Base-by-base conservation (phyloP, 2,797 vertebrate genomes). In the Myotis pilosus region DNA sequence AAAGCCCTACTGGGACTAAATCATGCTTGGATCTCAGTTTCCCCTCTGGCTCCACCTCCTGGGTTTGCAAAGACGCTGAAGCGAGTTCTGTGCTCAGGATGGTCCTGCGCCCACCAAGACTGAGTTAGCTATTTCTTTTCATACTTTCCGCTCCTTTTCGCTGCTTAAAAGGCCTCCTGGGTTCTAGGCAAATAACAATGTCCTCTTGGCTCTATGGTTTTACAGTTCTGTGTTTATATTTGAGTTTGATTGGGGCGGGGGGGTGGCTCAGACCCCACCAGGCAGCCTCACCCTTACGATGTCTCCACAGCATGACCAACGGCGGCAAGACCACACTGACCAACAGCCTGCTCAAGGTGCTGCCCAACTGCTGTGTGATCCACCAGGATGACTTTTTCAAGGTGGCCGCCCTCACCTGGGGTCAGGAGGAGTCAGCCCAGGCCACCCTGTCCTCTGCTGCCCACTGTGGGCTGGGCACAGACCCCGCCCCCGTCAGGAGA, bases 301-400 rank as follows among this genome's bases (percentile, higher is more conserved):
- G 25, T 96, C 74, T 81, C 9, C 69, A 4, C 94, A 99, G 99
- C 0, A 98, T 99, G 97, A 99, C 99, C 92, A 99, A 99, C 83
- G 98, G 99, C 87, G 99, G 99, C 2, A 99, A 99, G 98, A 99
- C 99, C 97, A 99, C 99, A 53, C 72, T 99, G 98, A 99, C 99
- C 47, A 98, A 99, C 83, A 98, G 97, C 66, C 97, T 99, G 91
- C 91, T 98, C 91, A 99, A 98, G 97, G 98, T 97, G 0, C 98
- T 99, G 80, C 99, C 99, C 92, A 99, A 99, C 97, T 99, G 99
- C 98, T 99, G 99, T 25, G 99, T 99, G 94, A 98, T 99, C 55
- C 99, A 99, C 79, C 99, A 99, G 91, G 99, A 99, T 49, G 99
- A 99, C 96, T 99, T 99, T 96, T 99, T 98, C 98, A 99, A 99